A percentile compares a stretch with the other conserved stretches of the same genome.
Conservation (phyloP, 1,140 invertebrate species). For the Atopsyche davidsoni region DNA sequence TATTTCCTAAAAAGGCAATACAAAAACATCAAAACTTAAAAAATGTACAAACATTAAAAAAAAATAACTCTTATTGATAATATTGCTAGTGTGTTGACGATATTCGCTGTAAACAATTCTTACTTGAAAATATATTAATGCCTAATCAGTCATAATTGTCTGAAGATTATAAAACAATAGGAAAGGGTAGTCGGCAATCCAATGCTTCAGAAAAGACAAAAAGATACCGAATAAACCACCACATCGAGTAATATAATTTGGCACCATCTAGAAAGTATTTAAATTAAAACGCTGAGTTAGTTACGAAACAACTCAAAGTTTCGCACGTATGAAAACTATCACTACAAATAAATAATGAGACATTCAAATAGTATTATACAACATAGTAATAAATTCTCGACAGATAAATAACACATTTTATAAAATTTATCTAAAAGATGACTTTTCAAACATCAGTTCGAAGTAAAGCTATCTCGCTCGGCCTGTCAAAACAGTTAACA, state of each 20-base stretch:
- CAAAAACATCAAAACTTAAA: neutral
- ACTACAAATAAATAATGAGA: conserved; percentile 16
- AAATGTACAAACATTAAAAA: neutral
- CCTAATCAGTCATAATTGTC: conserved; percentile 29
- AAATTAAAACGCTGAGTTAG: conserved; percentile 6
- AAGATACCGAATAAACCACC: conserved; percentile 17
- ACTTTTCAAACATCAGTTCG: conserved; percentile 1
- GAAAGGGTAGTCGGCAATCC: conserved; percentile 15
- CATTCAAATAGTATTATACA: conserved; percentile 9
- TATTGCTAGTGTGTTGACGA: conserved; percentile 9
- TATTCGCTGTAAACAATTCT: conserved; percentile 14
- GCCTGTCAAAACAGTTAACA: conserved; percentile 41
- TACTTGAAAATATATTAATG: conserved; percentile 20
- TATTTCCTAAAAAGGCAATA: too few species aligned
- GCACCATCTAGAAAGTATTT: conserved; percentile 24
- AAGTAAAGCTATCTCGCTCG: conserved; percentile 1
- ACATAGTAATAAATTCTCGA: conserved; percentile 19
- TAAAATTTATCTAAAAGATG: conserved; percentile 22
- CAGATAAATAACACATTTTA: conserved; percentile 23
- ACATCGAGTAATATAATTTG: conserved; percentile 23
- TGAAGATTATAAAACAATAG: conserved; percentile 12
- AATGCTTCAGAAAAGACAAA: conserved; percentile 15
- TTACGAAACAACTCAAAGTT: conserved; percentile 3
- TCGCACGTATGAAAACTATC: neutral
- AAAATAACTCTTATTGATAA: conserved; percentile 4